Conservation (phyloP, 2,888 invertebrate genomes). For the Spisula solida region DNA sequence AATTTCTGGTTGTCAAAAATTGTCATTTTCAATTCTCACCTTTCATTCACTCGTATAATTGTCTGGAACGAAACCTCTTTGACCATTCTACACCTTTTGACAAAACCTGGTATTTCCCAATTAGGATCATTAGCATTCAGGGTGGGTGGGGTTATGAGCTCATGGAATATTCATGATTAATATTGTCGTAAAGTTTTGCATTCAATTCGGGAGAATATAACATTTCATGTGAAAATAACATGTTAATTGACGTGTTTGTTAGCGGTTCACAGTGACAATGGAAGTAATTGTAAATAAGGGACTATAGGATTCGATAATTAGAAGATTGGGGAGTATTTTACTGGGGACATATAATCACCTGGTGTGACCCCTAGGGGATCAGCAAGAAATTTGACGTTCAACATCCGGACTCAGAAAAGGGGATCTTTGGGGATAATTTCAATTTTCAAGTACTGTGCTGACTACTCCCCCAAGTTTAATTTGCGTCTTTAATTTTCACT, state of each 20-base stretch:
- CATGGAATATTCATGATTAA: conserved; percentile 46
- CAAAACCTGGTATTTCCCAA: conserved; percentile 52
- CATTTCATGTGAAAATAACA: conserved; percentile 65
- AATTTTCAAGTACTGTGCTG: too few relatives aligned
- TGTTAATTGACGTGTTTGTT: conserved; percentile 63
- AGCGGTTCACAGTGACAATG: conserved; percentile 39
- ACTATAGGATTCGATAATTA: conserved; percentile 58
- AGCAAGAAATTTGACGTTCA: conserved; percentile 51
- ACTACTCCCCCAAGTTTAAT: too few relatives aligned
- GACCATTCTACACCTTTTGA: conserved; percentile 12
- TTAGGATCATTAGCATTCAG: conserved; percentile 35
- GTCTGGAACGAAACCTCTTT: background rate
- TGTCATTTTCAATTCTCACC: conserved; percentile 11
- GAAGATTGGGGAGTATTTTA: conserved; percentile 56
- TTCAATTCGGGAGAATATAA: conserved; percentile 33
- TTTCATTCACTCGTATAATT: background rate
- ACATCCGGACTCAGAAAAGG: conserved; percentile 42
- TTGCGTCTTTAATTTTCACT: too few relatives aligned
- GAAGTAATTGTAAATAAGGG: conserved; percentile 59
- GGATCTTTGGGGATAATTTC: background rate
- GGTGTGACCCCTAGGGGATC: conserved; percentile 54
- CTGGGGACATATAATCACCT: conserved; percentile 53
- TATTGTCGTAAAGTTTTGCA: conserved; percentile 12
- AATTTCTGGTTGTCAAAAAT: background rate
- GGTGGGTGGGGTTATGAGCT: conserved; percentile 48